These are phyloP conservation scores for Strix aluco DNA, from an alignment of 2,113 vertebrate genomes.

Conservation along the genomic window DNA sequence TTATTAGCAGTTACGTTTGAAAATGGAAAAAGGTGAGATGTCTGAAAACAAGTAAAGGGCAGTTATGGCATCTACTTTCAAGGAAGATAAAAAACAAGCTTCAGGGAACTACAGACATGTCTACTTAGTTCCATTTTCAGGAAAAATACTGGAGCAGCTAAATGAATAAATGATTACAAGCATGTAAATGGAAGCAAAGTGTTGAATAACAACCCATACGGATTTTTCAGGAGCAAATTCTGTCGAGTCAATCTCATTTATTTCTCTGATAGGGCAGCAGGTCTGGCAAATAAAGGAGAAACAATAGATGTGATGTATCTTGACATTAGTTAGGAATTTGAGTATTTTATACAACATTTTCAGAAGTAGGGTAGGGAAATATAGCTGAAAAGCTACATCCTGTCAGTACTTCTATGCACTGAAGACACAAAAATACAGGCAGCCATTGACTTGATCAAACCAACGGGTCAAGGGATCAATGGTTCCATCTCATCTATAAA, in stretches of 20 bases:
- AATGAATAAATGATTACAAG: neutral
- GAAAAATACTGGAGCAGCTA: neutral
- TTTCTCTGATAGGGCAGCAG: neutral
- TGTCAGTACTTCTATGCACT: neutral
- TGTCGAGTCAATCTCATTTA: neutral
- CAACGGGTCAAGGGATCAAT: neutral
- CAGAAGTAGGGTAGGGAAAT: neutral
- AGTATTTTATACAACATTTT: neutral
- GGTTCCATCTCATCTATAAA: neutral
- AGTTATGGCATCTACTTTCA: neutral
- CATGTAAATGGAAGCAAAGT: neutral
- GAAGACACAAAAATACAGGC: neutral
- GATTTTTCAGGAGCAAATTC: neutral
- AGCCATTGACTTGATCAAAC: neutral
- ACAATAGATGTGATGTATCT: neutral
- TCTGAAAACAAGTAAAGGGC: neutral
- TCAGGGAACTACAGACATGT: neutral
- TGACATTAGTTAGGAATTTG: neutral
- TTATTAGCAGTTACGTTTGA: neutral
- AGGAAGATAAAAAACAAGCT: neutral
- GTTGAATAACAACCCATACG: neutral
- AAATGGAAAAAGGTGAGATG: neutral
- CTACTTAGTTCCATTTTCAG: neutral
- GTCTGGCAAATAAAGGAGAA: neutral
- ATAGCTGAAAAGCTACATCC: neutral